These are phyloP conservation scores for Cynocephalus volans DNA, from an alignment of 2,113 vertebrate species.

Conservation along the genomic window DNA sequence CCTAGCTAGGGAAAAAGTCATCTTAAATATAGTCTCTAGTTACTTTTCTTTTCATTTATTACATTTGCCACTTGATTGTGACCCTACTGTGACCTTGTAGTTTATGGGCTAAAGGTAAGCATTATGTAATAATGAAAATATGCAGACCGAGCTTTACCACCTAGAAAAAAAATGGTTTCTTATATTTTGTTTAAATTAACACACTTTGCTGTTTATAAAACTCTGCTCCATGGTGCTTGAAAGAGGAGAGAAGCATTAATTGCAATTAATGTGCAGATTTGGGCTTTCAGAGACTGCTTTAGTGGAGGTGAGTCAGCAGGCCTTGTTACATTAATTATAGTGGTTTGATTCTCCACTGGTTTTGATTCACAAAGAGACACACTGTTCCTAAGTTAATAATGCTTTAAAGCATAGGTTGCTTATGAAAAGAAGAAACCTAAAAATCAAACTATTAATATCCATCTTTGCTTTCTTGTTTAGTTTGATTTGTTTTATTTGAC, in stretches of 20 bases:
- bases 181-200: conserved; percentile 88
- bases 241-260: conserved; percentile 55
- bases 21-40: conserved; percentile 72
- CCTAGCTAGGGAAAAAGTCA: neutral
- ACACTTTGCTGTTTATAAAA: conserved; percentile 86
- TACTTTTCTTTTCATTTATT: conserved; percentile 80
- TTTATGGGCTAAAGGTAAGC: conserved; percentile 89
- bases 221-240: conserved; percentile 62
- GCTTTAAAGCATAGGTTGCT: conserved; percentile 27
- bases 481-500: conserved; percentile 60
- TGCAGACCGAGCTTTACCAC: conserved; percentile 87
- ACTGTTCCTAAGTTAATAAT: conserved; percentile 35
- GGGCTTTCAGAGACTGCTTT: conserved; percentile 61
- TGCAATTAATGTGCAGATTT: neutral
- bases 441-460: conserved; percentile 43
- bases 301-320: conserved; percentile 38
- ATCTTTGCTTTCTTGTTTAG: conserved; percentile 54
- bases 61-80: conserved; percentile 82
- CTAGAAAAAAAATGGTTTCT: conserved; percentile 82
- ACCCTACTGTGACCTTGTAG: conserved; percentile 84
- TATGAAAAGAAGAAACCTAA: neutral
- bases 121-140: conserved; percentile 89
- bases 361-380: conserved; percentile 38
- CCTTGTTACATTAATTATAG: conserved; percentile 33
- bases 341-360: neutral